phyloP scores from a whole-genome alignment of 2,113 vertebrate species.

The Perca schrenkii region DNA sequence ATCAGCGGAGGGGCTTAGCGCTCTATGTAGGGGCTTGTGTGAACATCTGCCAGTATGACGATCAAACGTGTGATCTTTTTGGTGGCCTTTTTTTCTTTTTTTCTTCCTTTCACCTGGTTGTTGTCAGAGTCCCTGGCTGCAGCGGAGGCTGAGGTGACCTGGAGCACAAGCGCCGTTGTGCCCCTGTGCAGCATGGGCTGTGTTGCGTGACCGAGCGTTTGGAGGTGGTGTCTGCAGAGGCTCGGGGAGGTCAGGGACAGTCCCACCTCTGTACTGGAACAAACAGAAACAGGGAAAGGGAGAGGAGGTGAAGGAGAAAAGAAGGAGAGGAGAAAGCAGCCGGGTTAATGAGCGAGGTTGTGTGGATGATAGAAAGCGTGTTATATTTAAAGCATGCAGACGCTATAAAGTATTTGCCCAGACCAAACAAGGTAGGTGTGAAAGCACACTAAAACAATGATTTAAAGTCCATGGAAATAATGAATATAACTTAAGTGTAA shows the following conservation, averaged over 20 bases:
- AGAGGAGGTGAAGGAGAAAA: conserved; percentile 45
- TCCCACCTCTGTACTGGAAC: conserved; percentile 4
- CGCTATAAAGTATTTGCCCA: neutral
- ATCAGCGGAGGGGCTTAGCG: no score
- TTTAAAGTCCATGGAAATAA: no score
- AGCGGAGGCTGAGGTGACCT: neutral
- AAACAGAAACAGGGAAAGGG: neutral
- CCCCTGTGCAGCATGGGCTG: neutral
- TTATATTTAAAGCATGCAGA: neutral
- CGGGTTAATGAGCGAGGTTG: neutral
- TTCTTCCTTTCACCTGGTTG: neutral
- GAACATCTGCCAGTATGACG: neutral
- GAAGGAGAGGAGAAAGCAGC: conserved; percentile 25
- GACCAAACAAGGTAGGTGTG: no score
- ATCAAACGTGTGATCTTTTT: neutral
- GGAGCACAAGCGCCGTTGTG: neutral
- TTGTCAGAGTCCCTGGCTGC: neutral
- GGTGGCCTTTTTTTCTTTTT: no score
- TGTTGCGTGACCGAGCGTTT: neutral
- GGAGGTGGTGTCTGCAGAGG: neutral
- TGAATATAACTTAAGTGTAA: no score
- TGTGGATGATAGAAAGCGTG: neutral
- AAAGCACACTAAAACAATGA: no score
- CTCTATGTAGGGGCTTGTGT: neutral
- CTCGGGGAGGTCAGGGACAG: conserved; percentile 30